Base-by-base conservation (phyloP, 2,888 invertebrate species). In the Epinotia nisella region DNA sequence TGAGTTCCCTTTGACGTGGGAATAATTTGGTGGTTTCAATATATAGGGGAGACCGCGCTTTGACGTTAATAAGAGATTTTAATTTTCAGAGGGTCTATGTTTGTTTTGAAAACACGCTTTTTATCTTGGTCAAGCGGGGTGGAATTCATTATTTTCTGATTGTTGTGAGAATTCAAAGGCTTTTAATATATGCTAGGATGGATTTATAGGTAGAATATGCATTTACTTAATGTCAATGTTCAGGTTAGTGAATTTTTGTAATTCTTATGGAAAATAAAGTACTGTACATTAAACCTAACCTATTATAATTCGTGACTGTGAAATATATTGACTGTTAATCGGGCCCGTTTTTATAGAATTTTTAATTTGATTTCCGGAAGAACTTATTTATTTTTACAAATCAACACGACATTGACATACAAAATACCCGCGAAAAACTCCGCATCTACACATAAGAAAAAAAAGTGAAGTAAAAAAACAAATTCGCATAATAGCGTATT, bases 61-160 rank as follows among this genome's bases (percentile, higher is more conserved):
- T 86, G 79, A 79, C 89, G 88, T 89, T 58, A 72, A 87, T 83
- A 81, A 86, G 81, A 82, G 76, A 83, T 84, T 87, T 87, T 87
- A 83, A 86, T 87, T 87, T 86, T 81, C 78, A 72, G 76, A 77
- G 70, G 78, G 76, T 82, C 80, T 81, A 81, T 79, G 79, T 80
- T 81, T 84, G 82, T 86, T 88, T 83, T 82, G 81, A 85, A 84
- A 86, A 86, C 83, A 83, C 81, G 80, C 78, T 81, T 81, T 85
- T 82, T 82, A 78, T 78, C 82, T 80, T 82, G 83, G 79, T 81
- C 84, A 87, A 83, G 78, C 85, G 86, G 83, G 86, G 86, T 84
- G 78, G 74, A 71, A 78, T 79, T 76, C 75, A 62, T 64, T 64
- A 58, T 41, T 51, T 65, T 71, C 17, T 41, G 41, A 56, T 49